Percentiles rank a stretch among this genome's conserved stretches.
Evolutionary conservation across 2,888 invertebrate species (phyloP).

Genomic region (Netelia melanura): DNA sequence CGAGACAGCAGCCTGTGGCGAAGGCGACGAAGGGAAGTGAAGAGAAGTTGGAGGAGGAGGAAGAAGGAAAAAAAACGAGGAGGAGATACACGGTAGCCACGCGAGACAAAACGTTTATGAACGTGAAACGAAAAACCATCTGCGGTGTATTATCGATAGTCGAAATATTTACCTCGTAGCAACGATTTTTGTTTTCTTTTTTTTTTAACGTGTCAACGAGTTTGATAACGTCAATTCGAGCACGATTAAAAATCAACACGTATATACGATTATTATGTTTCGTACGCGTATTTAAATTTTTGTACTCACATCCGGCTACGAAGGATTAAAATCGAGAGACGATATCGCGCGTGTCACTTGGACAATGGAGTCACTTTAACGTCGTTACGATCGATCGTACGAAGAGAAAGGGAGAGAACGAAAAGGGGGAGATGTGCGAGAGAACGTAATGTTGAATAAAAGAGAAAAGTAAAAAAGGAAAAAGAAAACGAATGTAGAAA

Average conservation of each 20-base stretch:
- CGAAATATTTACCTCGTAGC: slow-evolving; percentile 1
- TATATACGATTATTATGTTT: background rate
- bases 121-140: slow-evolving; percentile 57
- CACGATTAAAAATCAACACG: no score
- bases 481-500: background rate
- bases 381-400: slow-evolving; percentile 1
- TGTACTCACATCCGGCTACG: background rate
- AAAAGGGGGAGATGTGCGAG: background rate
- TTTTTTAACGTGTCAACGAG: background rate
- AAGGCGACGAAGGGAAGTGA: slow-evolving; percentile 65
- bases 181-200: background rate
- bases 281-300: background rate
- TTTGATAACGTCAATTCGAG: background rate
- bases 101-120: slow-evolving; percentile 62
- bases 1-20: slow-evolving; percentile 65
- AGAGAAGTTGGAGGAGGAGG: slow-evolving; percentile 21
- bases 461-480: background rate
- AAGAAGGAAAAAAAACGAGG: background rate
- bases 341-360: background rate
- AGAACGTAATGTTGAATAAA: background rate
- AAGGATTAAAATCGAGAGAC: background rate
- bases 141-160: slow-evolving; percentile 47
- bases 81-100: slow-evolving; percentile 37
- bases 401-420: background rate
- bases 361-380: background rate